Percentiles rank a stretch among this genome's conserved stretches.
These are phyloP conservation scores for Huso huso DNA, from an alignment of 2,797 vertebrate species.

Conservation along the genomic window DNA sequence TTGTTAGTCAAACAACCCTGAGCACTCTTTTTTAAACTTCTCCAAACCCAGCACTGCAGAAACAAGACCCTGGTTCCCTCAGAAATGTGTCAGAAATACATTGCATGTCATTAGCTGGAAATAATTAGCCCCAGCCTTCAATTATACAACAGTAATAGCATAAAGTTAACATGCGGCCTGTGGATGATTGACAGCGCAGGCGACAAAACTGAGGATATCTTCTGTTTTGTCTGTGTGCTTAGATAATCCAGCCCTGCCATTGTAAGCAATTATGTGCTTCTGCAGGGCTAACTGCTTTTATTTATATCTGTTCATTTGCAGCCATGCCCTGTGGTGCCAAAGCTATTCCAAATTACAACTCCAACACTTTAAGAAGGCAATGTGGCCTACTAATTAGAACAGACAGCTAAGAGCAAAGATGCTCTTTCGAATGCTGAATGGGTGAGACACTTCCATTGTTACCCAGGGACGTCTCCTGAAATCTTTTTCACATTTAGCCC, in stretches of 20 bases:
- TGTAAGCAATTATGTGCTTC: not conserved
- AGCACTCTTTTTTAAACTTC: too few relatives aligned
- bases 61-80: too few relatives aligned
- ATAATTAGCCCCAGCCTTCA: not conserved
- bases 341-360: slow-evolving; percentile 15
- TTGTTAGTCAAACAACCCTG: too few relatives aligned
- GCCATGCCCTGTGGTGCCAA: slow-evolving; percentile 33
- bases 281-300: slow-evolving; percentile 28
- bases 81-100: too few relatives aligned
- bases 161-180: not conserved
- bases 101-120: too few relatives aligned
- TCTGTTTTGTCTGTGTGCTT: not conserved
- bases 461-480: too few relatives aligned
- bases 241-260: not conserved
- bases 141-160: not conserved
- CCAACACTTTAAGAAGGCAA: slow-evolving; percentile 33
- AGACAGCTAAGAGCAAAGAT: slow-evolving; percentile 17
- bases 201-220: not conserved
- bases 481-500: too few relatives aligned
- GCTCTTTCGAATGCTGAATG: slow-evolving; percentile 19
- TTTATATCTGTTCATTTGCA: slow-evolving; percentile 36
- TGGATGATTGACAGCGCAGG: not conserved
- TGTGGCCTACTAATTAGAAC: slow-evolving; percentile 35
- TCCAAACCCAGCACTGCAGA: too few relatives aligned
- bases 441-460: too few relatives aligned